Evolutionary conservation across 1,140 invertebrate genomes (phyloP), one percentile per base, ranked within the genome.

Genomic region (Drosophila leontia): DNA sequence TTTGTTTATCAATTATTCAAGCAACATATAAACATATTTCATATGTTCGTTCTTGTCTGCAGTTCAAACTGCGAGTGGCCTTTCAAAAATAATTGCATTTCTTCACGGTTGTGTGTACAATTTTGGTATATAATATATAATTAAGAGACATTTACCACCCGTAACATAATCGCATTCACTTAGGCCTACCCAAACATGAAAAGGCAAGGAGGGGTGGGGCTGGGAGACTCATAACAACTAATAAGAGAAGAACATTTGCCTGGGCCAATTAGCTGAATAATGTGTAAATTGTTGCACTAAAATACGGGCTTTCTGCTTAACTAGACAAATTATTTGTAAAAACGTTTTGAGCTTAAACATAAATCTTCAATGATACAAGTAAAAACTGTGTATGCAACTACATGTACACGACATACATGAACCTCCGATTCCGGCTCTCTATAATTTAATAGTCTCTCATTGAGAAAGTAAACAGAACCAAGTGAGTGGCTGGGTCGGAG

Each of bases 21-120:
- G 48, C 67, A 70, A 78, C n/a, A n/a, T 62, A 51, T 23, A 78
- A 87, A 88, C 84, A 87, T 88, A 90, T 88, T 84, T 78, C 44
- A 87, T 90, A 88, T 87, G 84, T 57, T 80, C 62, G 53, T 47
- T 65, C 67, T 74, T 80, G 65, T 80, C 58, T 48, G 64, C 70
- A 78, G 75, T 81, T 75, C 44, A 69, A 76, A 70, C 71, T 71
- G 77, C 64, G 60, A 51, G 42, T 62, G 74, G 70, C 75, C 32
- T 76, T 78, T 65, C 67, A 58, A 63, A 81, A 78, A 64, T 78
- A 82, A 70, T 78, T 71, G 47, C 56, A 76, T 58, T 72, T 57
- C 75, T 77, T 81, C 81, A 74, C 71, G 64, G 71, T 85, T 68
- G 47, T 68, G 67, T 83, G 37, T 60, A 57, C 64, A 71, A 58